Percentiles rank a stretch among this genome's conserved stretches.
Evolutionary conservation across 2,113 vertebrate genomes (phyloP).

Genomic region (Chaetorhynchus papuensis): DNA sequence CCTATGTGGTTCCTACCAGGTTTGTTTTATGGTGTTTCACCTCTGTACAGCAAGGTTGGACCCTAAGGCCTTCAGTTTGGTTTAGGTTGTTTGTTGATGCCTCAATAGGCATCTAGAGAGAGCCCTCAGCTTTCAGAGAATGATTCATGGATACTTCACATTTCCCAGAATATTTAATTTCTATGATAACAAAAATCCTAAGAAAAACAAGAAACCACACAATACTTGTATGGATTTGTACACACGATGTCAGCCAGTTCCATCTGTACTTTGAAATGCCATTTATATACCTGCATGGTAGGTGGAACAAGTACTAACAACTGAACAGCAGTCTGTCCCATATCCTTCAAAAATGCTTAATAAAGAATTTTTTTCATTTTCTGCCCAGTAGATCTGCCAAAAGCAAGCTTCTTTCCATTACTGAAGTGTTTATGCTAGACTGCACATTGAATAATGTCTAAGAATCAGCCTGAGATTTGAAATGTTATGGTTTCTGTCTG

Average conservation of each 20-base stretch:
- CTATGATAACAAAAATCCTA: not conserved
- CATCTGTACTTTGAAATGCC: not conserved
- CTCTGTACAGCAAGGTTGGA: not conserved
- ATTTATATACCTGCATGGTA: not conserved
- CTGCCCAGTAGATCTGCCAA: not conserved
- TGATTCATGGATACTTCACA: not conserved
- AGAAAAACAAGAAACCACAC: not conserved
- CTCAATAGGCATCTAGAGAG: not conserved
- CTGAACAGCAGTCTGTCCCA: not conserved
- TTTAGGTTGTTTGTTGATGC: not conserved
- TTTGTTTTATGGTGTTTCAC: not conserved
- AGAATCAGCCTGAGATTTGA: not conserved
- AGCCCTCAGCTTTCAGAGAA: not conserved
- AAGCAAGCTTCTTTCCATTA: not conserved
- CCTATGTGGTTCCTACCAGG: not conserved
- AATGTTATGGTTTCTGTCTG: not conserved
- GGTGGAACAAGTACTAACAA: not conserved
- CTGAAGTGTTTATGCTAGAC: not conserved
- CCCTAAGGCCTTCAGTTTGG: not conserved
- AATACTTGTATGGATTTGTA: not conserved
- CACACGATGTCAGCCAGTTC: not conserved
- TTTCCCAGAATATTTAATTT: not conserved
- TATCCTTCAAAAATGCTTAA: not conserved
- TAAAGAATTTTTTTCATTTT: slow-evolving; percentile 1
- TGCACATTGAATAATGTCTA: not conserved